Evolutionary conservation across 2,113 vertebrate species (phyloP), one percentile per base, ranked within the genome.

Genomic region (Pelodiscus sinensis): DNA sequence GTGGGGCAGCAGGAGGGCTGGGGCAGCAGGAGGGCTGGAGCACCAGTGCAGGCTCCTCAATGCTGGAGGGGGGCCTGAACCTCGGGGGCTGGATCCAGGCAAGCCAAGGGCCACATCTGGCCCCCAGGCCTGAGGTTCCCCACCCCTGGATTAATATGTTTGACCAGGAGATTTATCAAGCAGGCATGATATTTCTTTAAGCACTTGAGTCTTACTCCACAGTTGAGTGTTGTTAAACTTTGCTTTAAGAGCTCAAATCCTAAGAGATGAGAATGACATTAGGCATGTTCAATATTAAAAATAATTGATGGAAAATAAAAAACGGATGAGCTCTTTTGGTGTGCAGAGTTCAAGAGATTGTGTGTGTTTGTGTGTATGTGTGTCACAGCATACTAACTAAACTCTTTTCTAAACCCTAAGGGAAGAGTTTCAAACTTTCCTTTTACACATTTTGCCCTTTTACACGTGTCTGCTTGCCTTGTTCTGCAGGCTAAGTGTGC

Each of bases 341-440:
- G 60, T 75, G 16, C 29, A 44, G 57, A 87, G 79, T 52, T 81
- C 75, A 75, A n/a, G 62, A 78, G 78, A 62, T 88, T 3, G 38
- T 73, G 60, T 68, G 25, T 8, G 29, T 31, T 29, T 55, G 71
- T 8, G 0, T 68, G 6, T 84, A 58, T n/a, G 77, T 86, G 16
- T 91, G 79, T 58, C 35, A 16, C 27, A 82, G 57, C 14, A 4
- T 88, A 52, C 85, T 83, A 87, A 75, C 65, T 57, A 25, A 57
- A 15, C 54, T 77, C 82, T 84, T 83, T 22, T 60, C 21, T 12
- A 75, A 84, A 85, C 85, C 79, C 90, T 16, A 88, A 62, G 85
- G 92, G 94, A 90, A 92, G 86, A 90, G 60, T 73, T 83, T 85
- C n/a, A n/a, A 8, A 5, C 71, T 82, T 90, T 65, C 71, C 82